Evolutionary conservation across 2,888 invertebrate species (phyloP).

Genomic region (Megamerina dolium): DNA sequence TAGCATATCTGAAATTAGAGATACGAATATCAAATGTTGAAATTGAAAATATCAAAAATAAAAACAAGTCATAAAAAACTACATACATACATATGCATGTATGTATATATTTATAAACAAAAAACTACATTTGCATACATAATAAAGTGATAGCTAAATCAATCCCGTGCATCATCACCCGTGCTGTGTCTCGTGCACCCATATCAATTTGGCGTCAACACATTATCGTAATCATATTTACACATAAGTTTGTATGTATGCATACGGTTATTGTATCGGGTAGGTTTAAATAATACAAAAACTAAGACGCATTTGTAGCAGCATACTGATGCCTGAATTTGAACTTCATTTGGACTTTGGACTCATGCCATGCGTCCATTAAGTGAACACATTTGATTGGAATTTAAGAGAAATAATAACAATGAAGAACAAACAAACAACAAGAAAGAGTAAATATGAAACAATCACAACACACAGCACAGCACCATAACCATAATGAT

Average conservation of each 20-base stretch:
- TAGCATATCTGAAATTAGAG: slow-evolving; percentile 51
- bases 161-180: no score
- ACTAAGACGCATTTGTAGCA: no score
- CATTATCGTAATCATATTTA: background rate
- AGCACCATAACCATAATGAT: background rate
- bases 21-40: background rate
- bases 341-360: slow-evolving; percentile 34
- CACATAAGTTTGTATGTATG: background rate
- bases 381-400: slow-evolving; percentile 25
- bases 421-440: no score
- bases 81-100: slow-evolving; percentile 4
- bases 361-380: slow-evolving; percentile 18
- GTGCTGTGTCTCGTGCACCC: no score
- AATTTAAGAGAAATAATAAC: slow-evolving; percentile 28
- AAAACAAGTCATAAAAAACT: no score
- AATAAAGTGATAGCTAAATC: no score
- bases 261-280: background rate
- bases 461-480: background rate
- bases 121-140: background rate
- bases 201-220: no score
- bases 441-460: slow-evolving; percentile 1
- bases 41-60: background rate
- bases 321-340: background rate
- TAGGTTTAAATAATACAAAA: no score
- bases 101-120: background rate